Base-by-base conservation (phyloP, 2,888 invertebrate species). In the Cantharis nigra region DNA sequence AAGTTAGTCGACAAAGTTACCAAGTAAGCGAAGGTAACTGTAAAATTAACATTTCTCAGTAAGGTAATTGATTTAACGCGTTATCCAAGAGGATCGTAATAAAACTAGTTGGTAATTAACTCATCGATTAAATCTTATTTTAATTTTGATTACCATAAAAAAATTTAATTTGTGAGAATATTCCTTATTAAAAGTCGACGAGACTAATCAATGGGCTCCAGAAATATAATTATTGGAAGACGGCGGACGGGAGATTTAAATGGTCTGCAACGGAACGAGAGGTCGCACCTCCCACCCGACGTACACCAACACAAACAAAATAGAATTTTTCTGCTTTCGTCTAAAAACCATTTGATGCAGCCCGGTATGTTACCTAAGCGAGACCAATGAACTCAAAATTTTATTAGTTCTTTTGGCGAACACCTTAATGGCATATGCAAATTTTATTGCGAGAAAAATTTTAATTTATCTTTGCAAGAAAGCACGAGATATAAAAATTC, bases 21-120 rank as follows among this genome's bases (percentile, higher is more conserved):
- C 16, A 1, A 49, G 33, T 91, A 70, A 90, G 86, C 85, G 86
- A 91, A 81, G 90, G 90, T 76, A 89, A 90, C 72, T 79, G 79
- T 49, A 77, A 80, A 14, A 80, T 81, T 30, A 64, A 83, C 18
- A 81, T 86, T 73, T 82, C 83, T 74, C 87, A 87, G 76, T 83
- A 87, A 63, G 88, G 70, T 87, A 84, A 13, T 87, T 85, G 76
- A 84, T 76, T 87, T 78, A 81, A 62, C 85, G 90, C 72, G 90
- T 90, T 78, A 28, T 28, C 89, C 89, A 78, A 89, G 89, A 79
- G 90, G 89, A 83, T 89, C 28, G n/a, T n/a, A 49, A 49, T 78
- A 65, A 49, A 49, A 67, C 49, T 49, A 49, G 49, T 49, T 49
- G 13, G 49, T 49, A 49, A 49, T 49, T 49, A 49, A 49, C 49